Conservation (phyloP, 92 coral and sea anemone species). For the Epizoanthus fatuus region DNA sequence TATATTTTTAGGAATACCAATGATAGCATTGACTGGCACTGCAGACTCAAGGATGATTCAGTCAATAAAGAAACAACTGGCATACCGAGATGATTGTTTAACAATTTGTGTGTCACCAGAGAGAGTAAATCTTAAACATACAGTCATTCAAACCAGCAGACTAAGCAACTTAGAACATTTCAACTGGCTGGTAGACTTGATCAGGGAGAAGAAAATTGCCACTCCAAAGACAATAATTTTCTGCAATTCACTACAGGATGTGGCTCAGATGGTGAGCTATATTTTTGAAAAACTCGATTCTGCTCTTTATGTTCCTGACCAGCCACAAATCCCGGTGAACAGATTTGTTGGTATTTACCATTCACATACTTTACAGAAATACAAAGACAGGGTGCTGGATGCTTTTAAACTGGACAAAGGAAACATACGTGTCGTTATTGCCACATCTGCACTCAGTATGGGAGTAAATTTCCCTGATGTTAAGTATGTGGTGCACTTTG, state of each 20-base stretch:
- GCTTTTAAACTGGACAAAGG: background rate
- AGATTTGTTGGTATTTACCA: conserved; percentile 9
- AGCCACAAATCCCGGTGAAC: background rate
- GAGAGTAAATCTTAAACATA: conserved; percentile 7
- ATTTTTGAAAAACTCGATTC: conserved; percentile 1
- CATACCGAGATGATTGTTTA: background rate
- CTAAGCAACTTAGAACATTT: conserved; percentile 9
- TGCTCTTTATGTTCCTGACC: conserved; percentile 1
- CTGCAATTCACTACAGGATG: background rate
- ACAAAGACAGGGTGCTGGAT: background rate
- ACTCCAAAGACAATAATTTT: background rate
- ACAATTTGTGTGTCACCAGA: background rate
- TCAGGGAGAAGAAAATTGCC: background rate
- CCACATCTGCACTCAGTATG: too few relatives aligned
- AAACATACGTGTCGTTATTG: background rate
- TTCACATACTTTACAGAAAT: background rate
- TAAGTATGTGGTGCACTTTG: conserved; percentile 21
- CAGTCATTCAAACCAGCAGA: conserved; percentile 4
- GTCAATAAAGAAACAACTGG: conserved; percentile 15
- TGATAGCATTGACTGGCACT: conserved; percentile 13
- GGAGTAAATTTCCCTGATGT: conserved; percentile 12
- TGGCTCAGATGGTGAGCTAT: conserved; percentile 8
- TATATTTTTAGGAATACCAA: conserved; percentile 23
- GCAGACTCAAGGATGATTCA: conserved; percentile 18
- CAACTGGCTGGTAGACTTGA: background rate